These are phyloP conservation scores for Tiphia femorata DNA, from an alignment of 2,888 invertebrate genomes.

Conservation along the genomic window DNA sequence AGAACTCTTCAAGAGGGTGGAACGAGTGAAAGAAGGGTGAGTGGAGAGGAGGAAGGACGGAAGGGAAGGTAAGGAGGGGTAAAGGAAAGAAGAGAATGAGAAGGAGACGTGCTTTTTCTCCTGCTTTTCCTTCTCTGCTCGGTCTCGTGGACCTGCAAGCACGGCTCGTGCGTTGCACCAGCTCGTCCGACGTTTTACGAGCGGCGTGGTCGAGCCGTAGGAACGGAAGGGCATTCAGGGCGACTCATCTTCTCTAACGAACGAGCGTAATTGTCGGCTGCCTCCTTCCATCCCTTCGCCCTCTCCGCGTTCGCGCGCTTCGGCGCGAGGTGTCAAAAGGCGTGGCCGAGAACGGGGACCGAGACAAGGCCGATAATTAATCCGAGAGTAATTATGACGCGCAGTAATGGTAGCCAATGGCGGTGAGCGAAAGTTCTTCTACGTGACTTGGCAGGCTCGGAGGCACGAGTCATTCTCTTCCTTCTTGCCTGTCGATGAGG, in stretches of 20 bases:
- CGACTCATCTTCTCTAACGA: background rate
- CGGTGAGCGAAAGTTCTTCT: no score
- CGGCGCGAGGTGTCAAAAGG: background rate
- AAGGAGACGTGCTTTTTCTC: background rate
- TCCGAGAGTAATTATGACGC: no score
- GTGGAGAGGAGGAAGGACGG: constrained; percentile 3
- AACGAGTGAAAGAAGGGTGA: constrained; percentile 5
- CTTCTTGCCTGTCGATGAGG: no score
- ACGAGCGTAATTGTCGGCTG: background rate
- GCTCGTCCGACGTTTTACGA: no score
- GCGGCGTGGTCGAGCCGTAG: no score
- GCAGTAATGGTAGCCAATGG: no score
- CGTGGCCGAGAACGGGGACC: background rate
- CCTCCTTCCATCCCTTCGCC: background rate
- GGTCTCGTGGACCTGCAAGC: background rate
- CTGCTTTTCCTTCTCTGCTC: background rate
- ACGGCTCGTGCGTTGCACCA: background rate
- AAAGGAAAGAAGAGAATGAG: background rate
- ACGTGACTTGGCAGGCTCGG: no score
- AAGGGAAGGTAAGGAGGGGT: background rate
- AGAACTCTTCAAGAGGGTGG: no score
- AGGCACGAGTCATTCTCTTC: no score
- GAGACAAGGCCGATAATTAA: no score
- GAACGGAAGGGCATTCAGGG: background rate
- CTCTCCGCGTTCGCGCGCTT: background rate